Conservation (phyloP, 2,113 vertebrate genomes). For the Orcinus orca region DNA sequence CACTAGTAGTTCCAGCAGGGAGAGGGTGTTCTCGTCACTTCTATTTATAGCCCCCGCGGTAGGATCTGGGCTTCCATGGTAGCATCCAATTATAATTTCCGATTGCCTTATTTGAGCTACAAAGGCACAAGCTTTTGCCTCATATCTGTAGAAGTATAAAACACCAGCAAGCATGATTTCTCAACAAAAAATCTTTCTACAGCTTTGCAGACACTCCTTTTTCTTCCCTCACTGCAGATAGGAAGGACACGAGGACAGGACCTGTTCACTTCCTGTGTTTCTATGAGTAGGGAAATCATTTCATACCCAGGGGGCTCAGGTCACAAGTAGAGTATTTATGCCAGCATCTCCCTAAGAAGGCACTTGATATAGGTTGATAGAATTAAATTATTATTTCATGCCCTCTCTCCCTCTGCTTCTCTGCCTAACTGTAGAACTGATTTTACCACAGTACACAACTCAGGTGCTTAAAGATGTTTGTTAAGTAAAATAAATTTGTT, state of each 20-base stretch:
- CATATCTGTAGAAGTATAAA: constrained; percentile 31
- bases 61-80: neutral
- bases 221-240: neutral
- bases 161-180: neutral
- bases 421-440: neutral
- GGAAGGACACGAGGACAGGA: rapidly evolving
- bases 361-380: neutral
- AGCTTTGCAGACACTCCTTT: neutral
- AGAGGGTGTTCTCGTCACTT: neutral
- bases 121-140: neutral
- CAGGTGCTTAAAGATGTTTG: neutral
- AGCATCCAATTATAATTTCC: constrained; percentile 15
- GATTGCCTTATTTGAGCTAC: neutral
- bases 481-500: neutral
- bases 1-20: neutral
- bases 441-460: neutral
- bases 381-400: neutral
- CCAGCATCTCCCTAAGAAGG: neutral
- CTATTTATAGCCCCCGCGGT: neutral
- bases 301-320: too few species aligned
- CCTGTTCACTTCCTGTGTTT: neutral
- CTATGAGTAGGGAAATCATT: neutral
- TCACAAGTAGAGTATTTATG: neutral
- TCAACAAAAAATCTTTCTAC: neutral
- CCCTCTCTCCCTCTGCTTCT: neutral